Base-by-base conservation (phyloP, 1,140 invertebrate genomes). In the Lepidurus arcticus region DNA sequence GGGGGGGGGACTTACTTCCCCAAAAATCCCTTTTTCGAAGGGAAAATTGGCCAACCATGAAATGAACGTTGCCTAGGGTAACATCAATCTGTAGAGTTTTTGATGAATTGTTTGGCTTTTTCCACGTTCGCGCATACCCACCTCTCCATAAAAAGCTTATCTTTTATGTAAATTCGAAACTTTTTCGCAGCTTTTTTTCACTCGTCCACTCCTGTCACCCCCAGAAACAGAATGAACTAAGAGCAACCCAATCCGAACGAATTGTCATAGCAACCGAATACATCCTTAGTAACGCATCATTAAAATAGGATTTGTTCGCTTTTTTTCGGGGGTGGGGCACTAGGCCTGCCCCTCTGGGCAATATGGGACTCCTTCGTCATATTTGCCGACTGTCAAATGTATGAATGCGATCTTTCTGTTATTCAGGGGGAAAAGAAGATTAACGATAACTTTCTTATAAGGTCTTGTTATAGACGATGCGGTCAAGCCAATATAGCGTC, bases 91-190 rank as follows among this genome's bases (percentile, higher is more conserved):
- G 16, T 65, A 16, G 53, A 65, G 21, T 13, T 65, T 47, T 65
- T 65, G 53, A 65, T 21, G 53, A 65, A 65, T 65, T 65, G 53
- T 65, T 65, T 65, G 53, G 16, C 53, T 65, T 65, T 65, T 13
- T 13, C 53, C 53, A 6, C 21, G 53, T 65, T 65, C 53, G 53
- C 53, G 16, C 53, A 4, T 7, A 7, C 8, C 13, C 16, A 21
- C 13, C 53, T 65, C n/a, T 13, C n/a, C 53, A 65, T 13, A 21
- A 21, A n/a, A n/a, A n/a, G 16, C 13, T 21, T 7, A 16, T 13
- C 53, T 65, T 21, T 21, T 21, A 65, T 65, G 53, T 9, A 65
- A 65, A 65, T 65, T 13, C 5, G 21, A n/a, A 65, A 13, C 8
- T n/a, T 65, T 65, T 65, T 65, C 47, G 11, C 2, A 26, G 26